phyloP scores from a whole-genome alignment of 2,888 invertebrate species.

The Odiellus spinosus region DNA sequence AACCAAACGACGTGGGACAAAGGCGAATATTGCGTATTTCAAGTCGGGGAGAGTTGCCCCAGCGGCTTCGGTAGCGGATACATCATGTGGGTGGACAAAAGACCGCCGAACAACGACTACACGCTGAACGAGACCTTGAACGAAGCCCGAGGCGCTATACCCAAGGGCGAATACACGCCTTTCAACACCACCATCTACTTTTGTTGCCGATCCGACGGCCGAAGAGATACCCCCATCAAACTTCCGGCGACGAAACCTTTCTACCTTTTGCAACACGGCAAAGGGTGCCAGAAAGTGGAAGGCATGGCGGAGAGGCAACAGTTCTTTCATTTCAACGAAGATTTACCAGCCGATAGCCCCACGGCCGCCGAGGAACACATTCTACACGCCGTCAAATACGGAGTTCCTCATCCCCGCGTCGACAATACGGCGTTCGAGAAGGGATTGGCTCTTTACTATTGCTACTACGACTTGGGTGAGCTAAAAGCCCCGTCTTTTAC shows the following conservation, averaged over 20 bases:
- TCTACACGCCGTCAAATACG: constrained; percentile 14
- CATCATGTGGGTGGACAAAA: constrained; percentile 20
- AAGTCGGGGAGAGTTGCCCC: constrained; percentile 19
- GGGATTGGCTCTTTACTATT: constrained; percentile 21
- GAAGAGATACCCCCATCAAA: constrained; percentile 19
- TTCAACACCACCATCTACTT: constrained; percentile 21
- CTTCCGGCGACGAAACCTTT: constrained; percentile 22
- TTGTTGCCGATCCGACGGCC: constrained; percentile 23
- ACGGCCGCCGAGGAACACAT: constrained; percentile 2
- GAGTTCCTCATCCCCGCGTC: constrained; percentile 20
- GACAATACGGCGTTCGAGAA: constrained; percentile 21
- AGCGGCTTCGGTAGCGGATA: constrained; percentile 19
- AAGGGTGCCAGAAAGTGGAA: constrained; percentile 22
- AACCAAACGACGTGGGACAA: constrained; percentile 16
- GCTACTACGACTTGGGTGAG: constrained; percentile 22
- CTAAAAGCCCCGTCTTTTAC: constrained; percentile 7
- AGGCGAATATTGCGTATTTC: constrained; percentile 22
- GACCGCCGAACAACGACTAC: neutral
- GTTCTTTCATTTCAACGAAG: constrained; percentile 23
- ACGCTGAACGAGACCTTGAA: neutral
- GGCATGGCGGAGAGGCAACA: constrained; percentile 22
- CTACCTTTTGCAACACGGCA: constrained; percentile 21
- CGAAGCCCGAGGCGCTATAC: neutral
- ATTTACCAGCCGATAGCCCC: constrained; percentile 7
- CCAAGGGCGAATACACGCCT: constrained; percentile 17